A percentile compares a stretch with the other conserved stretches of the same genome.
Conservation (phyloP, 2,888 invertebrate species). For the Drosophila kuntzei region DNA sequence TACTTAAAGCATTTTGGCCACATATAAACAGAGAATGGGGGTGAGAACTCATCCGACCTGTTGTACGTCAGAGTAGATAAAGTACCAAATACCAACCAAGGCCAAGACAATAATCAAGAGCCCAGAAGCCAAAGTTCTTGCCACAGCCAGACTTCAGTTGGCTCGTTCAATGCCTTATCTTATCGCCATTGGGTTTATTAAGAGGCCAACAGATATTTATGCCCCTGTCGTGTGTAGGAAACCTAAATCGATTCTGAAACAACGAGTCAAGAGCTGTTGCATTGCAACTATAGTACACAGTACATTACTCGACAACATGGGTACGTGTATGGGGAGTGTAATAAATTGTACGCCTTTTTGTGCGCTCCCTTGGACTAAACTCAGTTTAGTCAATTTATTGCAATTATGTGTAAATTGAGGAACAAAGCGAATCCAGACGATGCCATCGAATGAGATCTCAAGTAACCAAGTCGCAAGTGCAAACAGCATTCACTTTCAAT, state of each 20-base stretch:
- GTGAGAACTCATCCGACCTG: slow-evolving; percentile 63
- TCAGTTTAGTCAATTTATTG: slow-evolving; percentile 70
- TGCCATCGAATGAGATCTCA: slow-evolving; percentile 38
- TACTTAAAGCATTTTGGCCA: slow-evolving; percentile 4
- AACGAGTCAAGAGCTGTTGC: slow-evolving; percentile 7
- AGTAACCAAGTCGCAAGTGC: slow-evolving; percentile 37
- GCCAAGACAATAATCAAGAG: slow-evolving; percentile 6
- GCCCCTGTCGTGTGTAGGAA: slow-evolving; percentile 31
- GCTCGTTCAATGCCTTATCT: slow-evolving; percentile 55
- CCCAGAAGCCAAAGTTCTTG: slow-evolving; percentile 21
- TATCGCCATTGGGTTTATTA: slow-evolving; percentile 65
- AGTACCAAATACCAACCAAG: neutral
- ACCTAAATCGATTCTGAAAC: slow-evolving; percentile 34
- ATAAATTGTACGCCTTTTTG: slow-evolving; percentile 9
- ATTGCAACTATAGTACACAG: slow-evolving; percentile 23
- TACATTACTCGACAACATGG: neutral
- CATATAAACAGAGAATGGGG: neutral
- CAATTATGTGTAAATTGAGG: slow-evolving; percentile 80
- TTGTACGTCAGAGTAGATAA: slow-evolving; percentile 39
- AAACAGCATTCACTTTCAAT: slow-evolving; percentile 15
- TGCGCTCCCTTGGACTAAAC: neutral
- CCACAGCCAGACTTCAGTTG: neutral
- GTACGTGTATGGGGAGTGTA: neutral
- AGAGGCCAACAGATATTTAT: slow-evolving; percentile 44
- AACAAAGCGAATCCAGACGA: slow-evolving; percentile 70